A percentile compares a stretch with the other conserved stretches of the same genome.
These are phyloP conservation scores for Dyspetes luteomarginatus DNA, from an alignment of 2,888 invertebrate genomes.

Conservation along the genomic window DNA sequence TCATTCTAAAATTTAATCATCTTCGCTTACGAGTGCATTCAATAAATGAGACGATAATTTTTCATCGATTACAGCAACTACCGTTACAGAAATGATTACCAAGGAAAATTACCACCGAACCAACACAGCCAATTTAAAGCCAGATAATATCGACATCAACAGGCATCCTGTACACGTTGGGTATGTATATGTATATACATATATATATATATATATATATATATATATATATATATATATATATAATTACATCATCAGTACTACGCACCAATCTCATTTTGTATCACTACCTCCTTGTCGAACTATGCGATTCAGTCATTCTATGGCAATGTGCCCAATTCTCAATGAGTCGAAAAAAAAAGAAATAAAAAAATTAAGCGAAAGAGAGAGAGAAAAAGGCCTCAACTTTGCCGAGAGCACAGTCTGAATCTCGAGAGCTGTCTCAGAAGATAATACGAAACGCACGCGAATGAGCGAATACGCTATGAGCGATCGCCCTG, in stretches of 20 bases:
- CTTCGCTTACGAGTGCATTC: neutral
- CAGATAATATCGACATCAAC: conserved; percentile 87
- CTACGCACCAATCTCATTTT: conserved; percentile 61
- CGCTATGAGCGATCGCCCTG: neutral
- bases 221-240: conserved; percentile 80
- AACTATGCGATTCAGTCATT: conserved; percentile 57
- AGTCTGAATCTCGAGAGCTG: conserved; percentile 23
- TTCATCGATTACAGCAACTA: conserved; percentile 75
- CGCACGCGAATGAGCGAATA: conserved; percentile 43
- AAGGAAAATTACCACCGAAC: conserved; percentile 83
- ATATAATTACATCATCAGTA: conserved; percentile 11
- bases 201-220: neutral
- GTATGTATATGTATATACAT: conserved; percentile 83
- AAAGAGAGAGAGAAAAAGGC: conserved; percentile 7
- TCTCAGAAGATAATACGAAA: conserved; percentile 24
- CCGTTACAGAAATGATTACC: conserved; percentile 82
- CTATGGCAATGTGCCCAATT: conserved; percentile 49
- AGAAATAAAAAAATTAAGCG: conserved; percentile 40
- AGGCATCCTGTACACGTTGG: conserved; percentile 87
- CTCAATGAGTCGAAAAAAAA: conserved; percentile 43
- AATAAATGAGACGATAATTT: conserved; percentile 28
- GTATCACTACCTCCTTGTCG: conserved; percentile 42
- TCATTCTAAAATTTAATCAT: neutral
- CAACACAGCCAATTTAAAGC: conserved; percentile 85
- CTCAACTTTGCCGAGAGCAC: conserved; percentile 36